These are phyloP conservation scores for Drosophila paracracens DNA, from an alignment of 2,888 invertebrate species.

Conservation along the genomic window DNA sequence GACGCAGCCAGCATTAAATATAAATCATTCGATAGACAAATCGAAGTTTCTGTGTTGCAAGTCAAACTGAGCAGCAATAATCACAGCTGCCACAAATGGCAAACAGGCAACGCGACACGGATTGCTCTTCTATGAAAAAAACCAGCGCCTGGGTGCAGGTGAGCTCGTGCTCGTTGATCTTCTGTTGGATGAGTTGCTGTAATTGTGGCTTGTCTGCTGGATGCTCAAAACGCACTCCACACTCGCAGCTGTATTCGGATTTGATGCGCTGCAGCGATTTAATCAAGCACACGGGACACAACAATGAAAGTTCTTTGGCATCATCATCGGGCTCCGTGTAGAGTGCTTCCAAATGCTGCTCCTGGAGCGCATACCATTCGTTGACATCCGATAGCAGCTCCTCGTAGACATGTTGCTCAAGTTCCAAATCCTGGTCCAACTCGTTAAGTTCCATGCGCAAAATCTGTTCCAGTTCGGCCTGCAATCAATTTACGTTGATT, in stretches of 20 bases:
- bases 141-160: slow-evolving; percentile 66
- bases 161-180: slow-evolving; percentile 69
- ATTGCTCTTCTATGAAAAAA: slow-evolving; percentile 74
- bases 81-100: slow-evolving; percentile 81
- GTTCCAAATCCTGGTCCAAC: slow-evolving; percentile 76
- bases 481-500: not conserved
- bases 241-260: slow-evolving; percentile 83
- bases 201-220: slow-evolving; percentile 52
- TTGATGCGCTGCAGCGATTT: slow-evolving; percentile 42
- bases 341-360: slow-evolving; percentile 73
- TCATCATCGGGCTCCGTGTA: slow-evolving; percentile 84
- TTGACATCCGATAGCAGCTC: slow-evolving; percentile 81
- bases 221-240: slow-evolving; percentile 79
- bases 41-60: not conserved
- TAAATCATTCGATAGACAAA: not conserved
- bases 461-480: slow-evolving; percentile 68
- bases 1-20: slow-evolving; percentile 36
- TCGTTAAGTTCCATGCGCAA: slow-evolving; percentile 80
- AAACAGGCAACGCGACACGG: slow-evolving; percentile 55
- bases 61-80: slow-evolving; percentile 75
- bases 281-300: slow-evolving; percentile 87
- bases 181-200: slow-evolving; percentile 46
- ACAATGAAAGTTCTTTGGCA: slow-evolving; percentile 68
- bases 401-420: slow-evolving; percentile 81
- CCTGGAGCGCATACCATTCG: slow-evolving; percentile 80